Percentiles rank a stretch among this genome's conserved stretches.
Conservation (phyloP, 2,113 vertebrate species). For the Callocephalon fimbriatum region DNA sequence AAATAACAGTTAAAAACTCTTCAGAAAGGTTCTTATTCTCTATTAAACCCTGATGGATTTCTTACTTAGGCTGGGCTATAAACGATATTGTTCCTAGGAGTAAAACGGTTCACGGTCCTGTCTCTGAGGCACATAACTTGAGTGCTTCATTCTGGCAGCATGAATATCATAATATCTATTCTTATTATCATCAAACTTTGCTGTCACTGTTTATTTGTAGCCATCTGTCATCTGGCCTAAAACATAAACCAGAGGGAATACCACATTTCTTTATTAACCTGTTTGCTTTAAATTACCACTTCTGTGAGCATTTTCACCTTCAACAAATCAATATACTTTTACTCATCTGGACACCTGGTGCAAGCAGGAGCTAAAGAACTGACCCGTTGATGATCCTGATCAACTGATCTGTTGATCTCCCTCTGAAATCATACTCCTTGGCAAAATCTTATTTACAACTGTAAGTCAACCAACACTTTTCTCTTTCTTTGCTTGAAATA, state of each 20-base stretch:
- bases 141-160: neutral
- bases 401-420: neutral
- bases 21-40: neutral
- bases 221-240: neutral
- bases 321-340: neutral
- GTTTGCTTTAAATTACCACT: neutral
- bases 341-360: neutral
- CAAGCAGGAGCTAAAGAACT: neutral
- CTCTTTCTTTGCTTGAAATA: neutral
- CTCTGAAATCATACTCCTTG: neutral
- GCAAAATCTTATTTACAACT: neutral
- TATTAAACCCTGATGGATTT: neutral
- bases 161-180: neutral
- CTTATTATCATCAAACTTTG: neutral
- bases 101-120: neutral
- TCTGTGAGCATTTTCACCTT: neutral
- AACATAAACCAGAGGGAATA: neutral
- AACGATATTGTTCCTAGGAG: neutral
- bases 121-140: neutral
- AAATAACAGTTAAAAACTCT: constrained; percentile 10
- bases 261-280: neutral
- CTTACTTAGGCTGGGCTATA: neutral
- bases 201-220: neutral
- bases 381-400: neutral
- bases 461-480: neutral